Base-by-base conservation (phyloP, 2,113 vertebrate genomes). In the Rhabdomys dilectus region DNA sequence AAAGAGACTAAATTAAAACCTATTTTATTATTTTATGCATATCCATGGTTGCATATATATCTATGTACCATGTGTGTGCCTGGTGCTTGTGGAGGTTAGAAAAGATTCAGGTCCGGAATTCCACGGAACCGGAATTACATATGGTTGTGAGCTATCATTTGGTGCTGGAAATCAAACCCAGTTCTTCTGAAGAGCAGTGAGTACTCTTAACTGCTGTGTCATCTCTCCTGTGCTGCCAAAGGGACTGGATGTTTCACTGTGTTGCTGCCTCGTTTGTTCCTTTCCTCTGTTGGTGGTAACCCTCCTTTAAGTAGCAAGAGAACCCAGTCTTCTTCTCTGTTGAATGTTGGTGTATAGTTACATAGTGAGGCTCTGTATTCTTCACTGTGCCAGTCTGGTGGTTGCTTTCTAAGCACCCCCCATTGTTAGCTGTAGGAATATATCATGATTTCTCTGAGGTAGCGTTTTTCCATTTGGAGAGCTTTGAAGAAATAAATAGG, bases 401-500 rank as follows among this genome's bases (percentile, higher is more conserved):
- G 9, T 73, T 62, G 24, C 17, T 73, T 96, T 85, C 42, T 64
- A 58, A 88, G 80, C 29, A 11, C 4, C 5, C 21, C 21, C 8
- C 15, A 62, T 22, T 5, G 7, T 53, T 7, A 86, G 39, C 53
- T 94, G 72, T 51, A 31, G 42, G n/a, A 29, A 21, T 75, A 0
- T 7, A 53, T 51, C 31, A 56, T 77, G 58, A 42, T 76, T 81
- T 81, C 39, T 82, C 10, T 66, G 31, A 72, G 60, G 16, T 58
- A 3, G 5, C 45, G 13, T 34, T 81, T 93, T 53, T 76, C 87
- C 24, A 78, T 51, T 68, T 48, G n/a, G 16, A 26, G 24, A 93
- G 2, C 29, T 75, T 93, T 91, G 58, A 90, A 94, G 89, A 87
- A 56, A 81, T 12, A 75, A 94, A 56, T 26, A n/a, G 76, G 70